Evolutionary conservation across 92 coral and sea anemone genomes (phyloP), one percentile per base, ranked within the genome.

Genomic region (Parazoanthus atlanticus): DNA sequence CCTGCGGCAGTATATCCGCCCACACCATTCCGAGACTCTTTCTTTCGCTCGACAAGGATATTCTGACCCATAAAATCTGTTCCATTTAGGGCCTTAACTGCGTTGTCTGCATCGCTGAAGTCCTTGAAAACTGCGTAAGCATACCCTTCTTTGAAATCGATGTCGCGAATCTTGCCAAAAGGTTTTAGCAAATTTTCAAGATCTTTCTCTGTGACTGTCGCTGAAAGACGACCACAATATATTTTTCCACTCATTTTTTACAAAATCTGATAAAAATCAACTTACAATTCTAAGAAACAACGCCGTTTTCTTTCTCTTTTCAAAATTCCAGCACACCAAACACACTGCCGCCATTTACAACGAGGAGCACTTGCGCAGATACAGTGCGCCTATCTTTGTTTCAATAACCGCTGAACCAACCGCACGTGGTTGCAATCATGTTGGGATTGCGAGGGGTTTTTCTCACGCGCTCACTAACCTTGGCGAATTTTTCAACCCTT

Each of bases 1-100:
- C 99, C 99, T 23, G 99, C 95, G 2, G 90, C 94, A 28, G 94
- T 95, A 75, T 97, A 97, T 13, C 99, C 99, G 15, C 99, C 99
- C 13, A 94, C 95, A 5, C 98, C 98, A 89, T 92, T 95, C 80
- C 96, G 86, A 41, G 78, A 26, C 80, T 93, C 95, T 87, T 95
- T 92, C 5, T 98, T 98, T 54, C 95, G 91, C 72, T 97, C 99
- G n/a, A 97, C 98, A 36, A 97, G 91, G 82, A 97, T 97, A 66
- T 92, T 97, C 75, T 93, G 92, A n/a, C 98, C 99, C 79, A 90
- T 93, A 76, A 97, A 93, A 33, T 66, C 89, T 47, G 92, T 92
- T 2, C 98, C 98, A 88, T 97, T 97, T 43, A 97, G 94, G 56
- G 95, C 95, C 72, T 88, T 90, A 17, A 97, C 99, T 11, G 99